Base-by-base conservation (phyloP, 2,888 invertebrate species). In the Aporophyla lueneburgensis region DNA sequence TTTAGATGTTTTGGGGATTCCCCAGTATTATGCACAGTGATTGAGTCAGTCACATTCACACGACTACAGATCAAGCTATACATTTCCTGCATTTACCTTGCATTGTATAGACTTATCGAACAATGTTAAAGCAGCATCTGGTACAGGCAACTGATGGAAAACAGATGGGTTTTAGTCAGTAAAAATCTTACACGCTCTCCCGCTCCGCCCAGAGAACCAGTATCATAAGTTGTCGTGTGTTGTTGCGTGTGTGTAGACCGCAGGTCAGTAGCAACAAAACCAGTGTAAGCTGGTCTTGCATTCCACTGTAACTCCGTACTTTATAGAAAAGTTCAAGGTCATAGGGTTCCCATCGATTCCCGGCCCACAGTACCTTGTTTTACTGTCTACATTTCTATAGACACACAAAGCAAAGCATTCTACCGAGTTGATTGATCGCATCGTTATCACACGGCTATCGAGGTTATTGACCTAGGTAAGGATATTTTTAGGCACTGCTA, bases 381-480 rank as follows among this genome's bases (percentile, higher is more conserved):
- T 33, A 33, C 5, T 59, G 21, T 33, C 33, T 5, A 61, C 21
- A 21, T 7, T 62, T 62, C 19, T 59, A 9, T 5, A 27, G 16
- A 1, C 27, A 58, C 24, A 59, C 24, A 59, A 40, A n/a, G 7
- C 61, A 40, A 62, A 62, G n/a, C 61, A 7, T 62, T 40, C 33
- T 10, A 5, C 62, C 9, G 19, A n/a, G n/a, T 62, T 51, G 27
- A 66, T 72, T 51, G 49, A 66, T 71, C 19, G 19, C 71, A 16
- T 58, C 19, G 56, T 58, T 65, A 81, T 76, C 27, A 58, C 21
- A 24, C 53, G 33, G 53, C 40, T 62, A 14, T n/a, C 56, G 51
- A 46, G 67, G 78, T 72, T 43, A 40, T 67, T 72, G 62, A 79
- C 56, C 80, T 78, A 40, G 21, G 27, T 76, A 12, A 63, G 43